phyloP scores from a whole-genome alignment of 1,140 invertebrate genomes.

The Drosophila tsacasi region DNA sequence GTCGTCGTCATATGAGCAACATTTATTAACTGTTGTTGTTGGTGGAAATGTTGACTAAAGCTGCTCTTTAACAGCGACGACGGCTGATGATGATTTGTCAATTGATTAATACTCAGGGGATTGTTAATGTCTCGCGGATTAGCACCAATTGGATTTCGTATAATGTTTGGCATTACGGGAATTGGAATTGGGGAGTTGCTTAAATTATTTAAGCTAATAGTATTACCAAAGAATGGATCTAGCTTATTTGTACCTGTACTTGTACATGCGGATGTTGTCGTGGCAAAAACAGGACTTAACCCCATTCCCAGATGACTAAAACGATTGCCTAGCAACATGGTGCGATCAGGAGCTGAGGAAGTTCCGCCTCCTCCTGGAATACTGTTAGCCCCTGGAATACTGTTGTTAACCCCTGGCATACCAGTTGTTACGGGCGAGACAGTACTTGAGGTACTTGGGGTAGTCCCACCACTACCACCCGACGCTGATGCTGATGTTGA shows the following conservation, averaged over 20 bases:
- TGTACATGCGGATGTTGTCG: not conserved
- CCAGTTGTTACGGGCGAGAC: slow-evolving; percentile 49
- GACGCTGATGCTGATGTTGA: slow-evolving; percentile 24
- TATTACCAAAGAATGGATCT: slow-evolving; percentile 48
- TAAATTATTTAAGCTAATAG: slow-evolving; percentile 36
- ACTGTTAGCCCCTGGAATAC: slow-evolving; percentile 7
- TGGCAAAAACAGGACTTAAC: slow-evolving; percentile 33
- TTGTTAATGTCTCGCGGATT: slow-evolving; percentile 96
- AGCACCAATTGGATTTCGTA: slow-evolving; percentile 92
- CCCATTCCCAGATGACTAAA: slow-evolving; percentile 81
- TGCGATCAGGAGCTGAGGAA: slow-evolving; percentile 23
- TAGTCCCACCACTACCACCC: slow-evolving; percentile 59
- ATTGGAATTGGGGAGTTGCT: slow-evolving; percentile 20
- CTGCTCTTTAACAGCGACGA: slow-evolving; percentile 52
- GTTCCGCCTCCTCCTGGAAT: slow-evolving; percentile 11
- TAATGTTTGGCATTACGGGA: slow-evolving; percentile 25
- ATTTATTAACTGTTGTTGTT: slow-evolving; percentile 67
- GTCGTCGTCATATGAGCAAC: slow-evolving; percentile 42
- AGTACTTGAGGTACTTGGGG: slow-evolving; percentile 71
- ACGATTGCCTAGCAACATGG: slow-evolving; percentile 74
- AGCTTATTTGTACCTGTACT: slow-evolving; percentile 15
- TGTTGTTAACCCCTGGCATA: slow-evolving; percentile 1
- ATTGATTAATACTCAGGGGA: slow-evolving; percentile 94
- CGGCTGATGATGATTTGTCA: slow-evolving; percentile 87
- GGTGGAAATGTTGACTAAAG: slow-evolving; percentile 72